These are phyloP conservation scores for Gibbula magus DNA, from an alignment of 2,888 invertebrate genomes.

Conservation along the genomic window DNA sequence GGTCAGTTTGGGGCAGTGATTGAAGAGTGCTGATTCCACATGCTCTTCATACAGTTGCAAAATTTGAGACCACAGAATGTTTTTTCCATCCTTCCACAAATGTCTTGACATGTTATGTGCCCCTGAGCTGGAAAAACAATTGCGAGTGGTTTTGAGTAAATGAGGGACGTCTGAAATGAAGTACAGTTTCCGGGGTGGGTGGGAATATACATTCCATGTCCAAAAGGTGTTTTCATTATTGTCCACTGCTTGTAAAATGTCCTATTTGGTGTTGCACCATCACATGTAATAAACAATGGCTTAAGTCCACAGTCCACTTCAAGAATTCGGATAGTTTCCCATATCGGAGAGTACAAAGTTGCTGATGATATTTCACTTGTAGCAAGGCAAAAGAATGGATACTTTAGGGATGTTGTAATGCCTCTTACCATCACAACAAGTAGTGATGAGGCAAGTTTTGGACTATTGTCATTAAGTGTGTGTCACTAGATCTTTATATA, in stretches of 20 bases:
- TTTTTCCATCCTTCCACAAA: constrained; percentile 31
- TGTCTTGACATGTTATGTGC: constrained; percentile 26
- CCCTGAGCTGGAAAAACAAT: constrained; percentile 33
- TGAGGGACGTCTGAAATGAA: constrained; percentile 39
- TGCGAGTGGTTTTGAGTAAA: constrained; percentile 36
- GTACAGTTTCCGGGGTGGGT: constrained; percentile 26
- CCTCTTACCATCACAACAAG: too few species aligned
- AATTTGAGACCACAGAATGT: constrained; percentile 18
- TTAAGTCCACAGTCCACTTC: background rate
- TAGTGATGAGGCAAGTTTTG: too few species aligned
- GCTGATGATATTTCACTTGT: too few species aligned
- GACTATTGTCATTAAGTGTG: too few species aligned
- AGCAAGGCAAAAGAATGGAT: too few species aligned
- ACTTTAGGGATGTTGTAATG: too few species aligned
- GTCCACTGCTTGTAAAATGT: background rate
- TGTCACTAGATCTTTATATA: too few species aligned
- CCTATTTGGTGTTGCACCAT: background rate
- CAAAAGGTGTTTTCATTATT: background rate
- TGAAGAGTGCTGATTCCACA: constrained; percentile 29
- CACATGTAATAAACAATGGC: background rate
- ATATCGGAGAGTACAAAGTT: too few species aligned
- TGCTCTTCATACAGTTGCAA: constrained; percentile 35
- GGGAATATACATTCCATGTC: background rate
- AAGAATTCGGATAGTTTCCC: too few species aligned
- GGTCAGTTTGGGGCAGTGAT: constrained; percentile 35